Evolutionary conservation across 2,797 vertebrate genomes (phyloP).

Genomic region (Pristis pectinata): DNA sequence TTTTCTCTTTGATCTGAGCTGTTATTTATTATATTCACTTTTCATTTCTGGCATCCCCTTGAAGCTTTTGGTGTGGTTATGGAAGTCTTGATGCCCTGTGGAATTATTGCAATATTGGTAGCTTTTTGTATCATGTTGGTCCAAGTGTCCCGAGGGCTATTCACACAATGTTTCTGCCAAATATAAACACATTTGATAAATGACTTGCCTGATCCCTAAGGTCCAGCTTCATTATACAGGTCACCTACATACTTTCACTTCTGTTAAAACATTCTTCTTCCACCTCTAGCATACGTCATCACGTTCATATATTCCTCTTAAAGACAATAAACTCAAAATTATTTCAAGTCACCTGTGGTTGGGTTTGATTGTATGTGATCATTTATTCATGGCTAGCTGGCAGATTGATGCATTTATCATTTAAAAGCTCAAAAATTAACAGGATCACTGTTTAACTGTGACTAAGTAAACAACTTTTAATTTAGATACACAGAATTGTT

Average conservation of each 20-base stretch:
- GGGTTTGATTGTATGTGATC: neutral
- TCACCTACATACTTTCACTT: neutral
- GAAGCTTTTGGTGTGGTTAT: neutral
- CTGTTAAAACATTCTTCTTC: neutral
- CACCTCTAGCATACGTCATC: neutral
- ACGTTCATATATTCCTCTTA: neutral
- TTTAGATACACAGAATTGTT: neutral
- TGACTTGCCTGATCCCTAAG: neutral
- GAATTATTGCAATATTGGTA: slow-evolving; percentile 19
- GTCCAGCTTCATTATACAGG: neutral
- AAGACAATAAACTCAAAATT: neutral
- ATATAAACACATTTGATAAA: slow-evolving; percentile 17
- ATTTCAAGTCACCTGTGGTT: neutral
- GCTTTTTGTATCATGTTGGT: neutral
- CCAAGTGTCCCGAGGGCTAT: neutral
- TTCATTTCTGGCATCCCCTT: neutral
- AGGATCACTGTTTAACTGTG: neutral
- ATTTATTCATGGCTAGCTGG: neutral
- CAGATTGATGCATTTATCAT: neutral
- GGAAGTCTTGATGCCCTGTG: neutral
- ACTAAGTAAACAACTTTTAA: neutral
- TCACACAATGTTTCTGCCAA: neutral
- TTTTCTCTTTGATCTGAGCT: neutral
- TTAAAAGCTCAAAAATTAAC: neutral
- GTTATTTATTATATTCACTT: slow-evolving; percentile 4